Evolutionary conservation across 2,113 vertebrate species (phyloP).

Genomic region (Rostratula benghalensis): DNA sequence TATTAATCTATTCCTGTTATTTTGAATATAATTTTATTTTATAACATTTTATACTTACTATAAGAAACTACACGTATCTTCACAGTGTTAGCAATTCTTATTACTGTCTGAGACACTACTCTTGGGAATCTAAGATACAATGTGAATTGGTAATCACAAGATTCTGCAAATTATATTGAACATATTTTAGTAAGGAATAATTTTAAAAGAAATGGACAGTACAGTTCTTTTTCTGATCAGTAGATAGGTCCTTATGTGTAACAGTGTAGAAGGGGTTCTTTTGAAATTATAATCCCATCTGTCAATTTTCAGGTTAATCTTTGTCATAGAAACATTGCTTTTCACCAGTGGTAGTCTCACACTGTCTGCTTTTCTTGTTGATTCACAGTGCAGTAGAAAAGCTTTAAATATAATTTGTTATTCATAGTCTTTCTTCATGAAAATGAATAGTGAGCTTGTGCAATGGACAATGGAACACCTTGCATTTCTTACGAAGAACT

Average conservation of each 20-base stretch:
- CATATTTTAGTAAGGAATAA: conserved; percentile 49
- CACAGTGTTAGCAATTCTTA: conserved; percentile 67
- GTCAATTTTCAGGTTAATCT: conserved; percentile 35
- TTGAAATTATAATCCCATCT: conserved; percentile 2
- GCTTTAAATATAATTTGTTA: conserved; percentile 55
- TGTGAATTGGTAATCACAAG: conserved; percentile 1
- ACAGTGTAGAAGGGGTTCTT: background rate
- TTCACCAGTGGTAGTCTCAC: conserved; percentile 69
- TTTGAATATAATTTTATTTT: conserved; percentile 60
- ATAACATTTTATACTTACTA: conserved; percentile 72
- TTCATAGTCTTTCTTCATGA: conserved; percentile 45
- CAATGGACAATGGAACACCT: conserved; percentile 48
- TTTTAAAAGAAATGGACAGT: conserved; percentile 50
- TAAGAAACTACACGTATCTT: conserved; percentile 42
- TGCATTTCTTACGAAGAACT: conserved; percentile 74
- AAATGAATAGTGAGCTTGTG: conserved; percentile 64
- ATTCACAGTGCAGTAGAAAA: conserved; percentile 57
- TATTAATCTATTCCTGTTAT: conserved; percentile 52
- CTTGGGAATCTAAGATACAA: conserved; percentile 46
- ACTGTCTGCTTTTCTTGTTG: conserved; percentile 58
- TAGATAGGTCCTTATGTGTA: background rate
- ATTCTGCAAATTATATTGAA: conserved; percentile 32
- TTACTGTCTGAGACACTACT: conserved; percentile 67
- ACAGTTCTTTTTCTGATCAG: conserved; percentile 60
- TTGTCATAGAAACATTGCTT: conserved; percentile 34